Conservation (phyloP, 1,140 invertebrate genomes). For the Penaeus vannamei region DNA sequence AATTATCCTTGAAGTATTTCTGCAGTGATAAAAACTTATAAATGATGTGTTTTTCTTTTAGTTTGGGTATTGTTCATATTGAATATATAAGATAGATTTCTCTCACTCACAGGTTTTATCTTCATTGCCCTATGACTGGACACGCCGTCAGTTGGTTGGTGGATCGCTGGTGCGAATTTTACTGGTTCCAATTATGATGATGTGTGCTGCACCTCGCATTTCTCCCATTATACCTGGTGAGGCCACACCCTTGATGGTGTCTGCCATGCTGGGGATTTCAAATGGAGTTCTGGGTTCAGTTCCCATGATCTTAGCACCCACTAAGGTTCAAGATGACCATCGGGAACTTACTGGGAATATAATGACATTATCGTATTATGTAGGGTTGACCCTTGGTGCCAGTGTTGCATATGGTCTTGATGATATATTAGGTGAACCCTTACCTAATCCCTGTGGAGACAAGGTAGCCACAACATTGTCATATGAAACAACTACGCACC, state of each 20-base stretch:
- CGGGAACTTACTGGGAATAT: conserved; percentile 88
- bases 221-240: conserved; percentile 80
- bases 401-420: conserved; percentile 87
- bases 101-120: conserved; percentile 79
- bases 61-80: too few relatives aligned
- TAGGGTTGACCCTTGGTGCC: conserved; percentile 86
- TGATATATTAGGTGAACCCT: conserved; percentile 78
- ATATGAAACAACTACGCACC: neutral
- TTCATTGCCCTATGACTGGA: conserved; percentile 85
- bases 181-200: conserved; percentile 84
- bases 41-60: neutral
- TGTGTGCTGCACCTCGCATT: conserved; percentile 83
- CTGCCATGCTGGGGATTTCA: conserved; percentile 83
- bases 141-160: conserved; percentile 81
- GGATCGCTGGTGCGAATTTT: conserved; percentile 80
- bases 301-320: conserved; percentile 91
- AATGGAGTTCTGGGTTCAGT: conserved; percentile 91
- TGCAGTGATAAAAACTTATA: neutral
- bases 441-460: neutral
- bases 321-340: conserved; percentile 83
- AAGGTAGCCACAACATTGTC: conserved; percentile 19
- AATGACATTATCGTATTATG: conserved; percentile 91
- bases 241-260: conserved; percentile 72
- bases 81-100: too few relatives aligned
- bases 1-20: too few relatives aligned